Conservation (phyloP, 2,888 invertebrate species). For the Quadriops clusia region DNA sequence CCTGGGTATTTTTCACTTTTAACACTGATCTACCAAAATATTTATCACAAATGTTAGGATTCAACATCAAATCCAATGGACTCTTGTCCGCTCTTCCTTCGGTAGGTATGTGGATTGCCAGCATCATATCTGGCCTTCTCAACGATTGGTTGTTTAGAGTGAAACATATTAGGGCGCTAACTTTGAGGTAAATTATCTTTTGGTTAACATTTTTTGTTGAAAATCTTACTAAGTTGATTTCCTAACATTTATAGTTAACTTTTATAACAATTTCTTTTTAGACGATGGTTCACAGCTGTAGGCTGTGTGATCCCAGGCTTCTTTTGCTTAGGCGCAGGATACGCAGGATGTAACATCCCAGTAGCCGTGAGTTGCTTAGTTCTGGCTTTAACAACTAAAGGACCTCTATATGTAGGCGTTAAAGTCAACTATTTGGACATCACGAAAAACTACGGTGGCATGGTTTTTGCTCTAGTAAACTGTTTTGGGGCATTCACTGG, state of each 20-base stretch:
- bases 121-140: conserved; percentile 50
- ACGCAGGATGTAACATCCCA: conserved; percentile 46
- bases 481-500: conserved; percentile 51
- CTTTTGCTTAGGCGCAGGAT: conserved; percentile 50
- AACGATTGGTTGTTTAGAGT: conserved; percentile 57
- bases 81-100: conserved; percentile 52
- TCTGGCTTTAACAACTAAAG: conserved; percentile 53
- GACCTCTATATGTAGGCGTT: conserved; percentile 55
- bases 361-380: conserved; percentile 44
- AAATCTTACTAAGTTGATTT: too few relatives aligned
- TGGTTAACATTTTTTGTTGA: too few relatives aligned
- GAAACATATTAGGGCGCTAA: conserved; percentile 43
- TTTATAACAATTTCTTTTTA: conserved; percentile 7
- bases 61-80: conserved; percentile 52
- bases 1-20: conserved; percentile 62
- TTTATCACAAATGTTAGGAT: conserved; percentile 54
- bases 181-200: conserved; percentile 54
- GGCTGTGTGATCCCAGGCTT: conserved; percentile 47
- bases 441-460: conserved; percentile 51
- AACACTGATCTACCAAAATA: conserved; percentile 59
- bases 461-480: conserved; percentile 51
- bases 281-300: conserved; percentile 11
- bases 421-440: conserved; percentile 55
- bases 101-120: conserved; percentile 53
- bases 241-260: too few relatives aligned